These are phyloP conservation scores for Pecten maximus DNA, from an alignment of 2,888 invertebrate species.

Conservation along the genomic window DNA sequence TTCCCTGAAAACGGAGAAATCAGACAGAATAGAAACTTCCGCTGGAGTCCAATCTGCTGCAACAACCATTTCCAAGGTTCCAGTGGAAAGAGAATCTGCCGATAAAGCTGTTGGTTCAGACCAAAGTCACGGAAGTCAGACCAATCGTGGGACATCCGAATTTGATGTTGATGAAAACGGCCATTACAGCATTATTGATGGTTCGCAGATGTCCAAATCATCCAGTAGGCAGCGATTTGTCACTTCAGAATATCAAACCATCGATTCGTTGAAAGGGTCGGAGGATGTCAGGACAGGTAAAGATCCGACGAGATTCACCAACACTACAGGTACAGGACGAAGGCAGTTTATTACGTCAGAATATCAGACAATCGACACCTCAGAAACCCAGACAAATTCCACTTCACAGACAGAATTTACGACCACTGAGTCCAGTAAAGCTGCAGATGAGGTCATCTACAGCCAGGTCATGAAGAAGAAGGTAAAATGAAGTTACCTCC, in stretches of 20 bases:
- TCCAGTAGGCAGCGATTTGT: neutral
- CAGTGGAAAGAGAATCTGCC: neutral
- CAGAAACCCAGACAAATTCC: neutral
- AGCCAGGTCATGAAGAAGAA: neutral
- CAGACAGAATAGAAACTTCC: neutral
- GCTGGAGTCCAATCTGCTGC: neutral
- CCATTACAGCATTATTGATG: neutral
- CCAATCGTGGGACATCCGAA: neutral
- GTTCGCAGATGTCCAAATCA: neutral
- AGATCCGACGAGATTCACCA: neutral
- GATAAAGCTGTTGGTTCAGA: neutral
- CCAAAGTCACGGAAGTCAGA: neutral
- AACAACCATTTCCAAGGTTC: neutral
- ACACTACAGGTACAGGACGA: neutral
- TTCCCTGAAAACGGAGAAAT: neutral
- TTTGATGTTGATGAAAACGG: neutral
- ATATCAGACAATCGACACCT: neutral
- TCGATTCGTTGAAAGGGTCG: neutral
- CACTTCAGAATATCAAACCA: neutral
- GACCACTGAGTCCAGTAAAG: neutral
- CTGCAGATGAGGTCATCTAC: neutral
- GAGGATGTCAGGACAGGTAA: neutral
- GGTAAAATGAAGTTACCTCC: slow-evolving; percentile 16
- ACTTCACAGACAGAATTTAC: neutral
- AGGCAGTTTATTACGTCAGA: neutral